Base-by-base conservation (phyloP, 2,888 invertebrate genomes). In the Panzeria rudis region DNA sequence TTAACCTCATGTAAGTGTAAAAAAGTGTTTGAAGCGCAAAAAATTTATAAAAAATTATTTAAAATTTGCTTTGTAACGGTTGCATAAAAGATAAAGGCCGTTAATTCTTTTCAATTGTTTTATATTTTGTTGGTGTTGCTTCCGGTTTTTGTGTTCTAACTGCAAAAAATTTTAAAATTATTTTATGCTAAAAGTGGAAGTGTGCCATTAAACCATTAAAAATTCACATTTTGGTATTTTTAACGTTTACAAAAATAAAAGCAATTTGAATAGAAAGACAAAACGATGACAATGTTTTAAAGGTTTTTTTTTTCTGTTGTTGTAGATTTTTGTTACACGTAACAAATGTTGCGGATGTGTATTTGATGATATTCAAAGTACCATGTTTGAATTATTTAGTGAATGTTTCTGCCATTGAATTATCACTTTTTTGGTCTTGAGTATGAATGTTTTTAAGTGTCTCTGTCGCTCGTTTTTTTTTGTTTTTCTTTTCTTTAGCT, bases 371-470 rank as follows among this genome's bases (percentile, higher is more conserved):
- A 71, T 64, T 61, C 23, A 62, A 72, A 56, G 41, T 25, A 23
- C 20, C 64, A 29, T 17, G 44, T 76, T 56, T 47, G 23, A 72
- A 72, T 29, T 72, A 44, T 59, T 38, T 59, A 9, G n/a, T 44
- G 56, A 44, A 64, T 76, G 73, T 64, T 64, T 52, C 41, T 68
- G 73, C 41, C 69, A 76, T 38, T 71, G 77, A 77, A 71, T 66
- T 68, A 78, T 78, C 78, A 78, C 66, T 41, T 66, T 9, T 44
- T 50, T 29, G 44, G 25, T 25, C 61, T 54, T 35, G 11, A 78
- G 68, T 35, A 41, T 56, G 73, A 62, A 73, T 83, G 78, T 83
- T 83, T 73, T 78, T 73, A 83, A 83, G 83, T 83, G 68, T 73
- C 62, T 54, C 6, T 64, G 3, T 29, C 29, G 5, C 29, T 29